Evolutionary conservation across 2,888 invertebrate genomes (phyloP).

Genomic region (Spodoptera exigua): DNA sequence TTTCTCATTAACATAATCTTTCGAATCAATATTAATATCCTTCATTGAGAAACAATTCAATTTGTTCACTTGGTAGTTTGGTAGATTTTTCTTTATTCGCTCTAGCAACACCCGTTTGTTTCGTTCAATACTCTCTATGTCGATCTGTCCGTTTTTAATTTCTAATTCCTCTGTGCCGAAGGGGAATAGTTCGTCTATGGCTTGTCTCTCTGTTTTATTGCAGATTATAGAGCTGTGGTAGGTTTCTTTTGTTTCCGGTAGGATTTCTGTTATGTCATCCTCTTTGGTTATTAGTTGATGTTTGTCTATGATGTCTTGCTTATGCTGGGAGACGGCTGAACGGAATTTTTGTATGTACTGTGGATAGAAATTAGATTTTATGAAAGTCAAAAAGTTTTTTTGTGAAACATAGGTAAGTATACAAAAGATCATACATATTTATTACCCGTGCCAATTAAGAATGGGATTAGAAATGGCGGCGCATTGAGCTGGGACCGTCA

Average conservation of each 20-base stretch:
- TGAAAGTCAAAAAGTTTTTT: too few relatives aligned
- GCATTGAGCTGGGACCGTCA: too few relatives aligned
- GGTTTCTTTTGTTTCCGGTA: conserved; percentile 67
- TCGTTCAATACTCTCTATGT: conserved; percentile 77
- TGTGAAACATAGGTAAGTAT: too few relatives aligned
- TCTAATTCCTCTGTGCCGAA: conserved; percentile 63
- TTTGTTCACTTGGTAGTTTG: conserved; percentile 70
- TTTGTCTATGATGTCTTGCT: conserved; percentile 70
- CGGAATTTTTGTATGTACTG: conserved; percentile 81
- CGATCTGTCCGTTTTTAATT: conserved; percentile 70
- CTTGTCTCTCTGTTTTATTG: conserved; percentile 30
- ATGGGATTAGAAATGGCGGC: too few relatives aligned
- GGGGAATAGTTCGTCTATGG: conserved; percentile 73
- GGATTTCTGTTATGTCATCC: conserved; percentile 64
- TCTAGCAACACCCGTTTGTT: conserved; percentile 76
- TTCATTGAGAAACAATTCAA: conserved; percentile 85
- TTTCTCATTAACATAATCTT: conserved; percentile 76
- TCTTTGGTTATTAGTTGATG: conserved; percentile 71
- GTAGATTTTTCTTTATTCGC: conserved; percentile 66
- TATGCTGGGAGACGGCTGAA: conserved; percentile 71
- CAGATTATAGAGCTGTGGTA: conserved; percentile 46
- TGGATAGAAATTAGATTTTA: conserved; percentile 30
- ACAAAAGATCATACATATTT: too few relatives aligned
- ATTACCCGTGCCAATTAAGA: too few relatives aligned
- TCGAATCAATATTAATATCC: conserved; percentile 80